phyloP scores from a whole-genome alignment of 1,140 invertebrate genomes.

The Galendromus occidentalis region DNA sequence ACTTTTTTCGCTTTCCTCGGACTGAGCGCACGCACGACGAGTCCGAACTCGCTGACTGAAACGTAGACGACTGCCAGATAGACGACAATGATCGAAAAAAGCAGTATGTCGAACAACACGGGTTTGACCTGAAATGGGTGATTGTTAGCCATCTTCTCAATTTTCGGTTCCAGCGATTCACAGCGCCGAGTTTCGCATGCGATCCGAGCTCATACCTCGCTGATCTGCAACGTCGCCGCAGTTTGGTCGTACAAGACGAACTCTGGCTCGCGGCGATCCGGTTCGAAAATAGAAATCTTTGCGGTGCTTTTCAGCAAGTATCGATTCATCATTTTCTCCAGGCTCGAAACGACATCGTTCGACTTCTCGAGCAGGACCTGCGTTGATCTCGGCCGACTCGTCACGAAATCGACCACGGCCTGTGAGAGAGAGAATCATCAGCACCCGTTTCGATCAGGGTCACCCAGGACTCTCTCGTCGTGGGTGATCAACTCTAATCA shows the following conservation, averaged over 20 bases:
- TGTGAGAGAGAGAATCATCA: neutral
- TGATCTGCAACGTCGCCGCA: neutral
- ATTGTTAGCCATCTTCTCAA: neutral
- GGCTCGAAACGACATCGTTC: neutral
- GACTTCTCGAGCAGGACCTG: neutral
- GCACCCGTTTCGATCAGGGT: neutral
- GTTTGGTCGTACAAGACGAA: neutral
- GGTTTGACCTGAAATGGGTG: neutral
- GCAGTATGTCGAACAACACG: neutral
- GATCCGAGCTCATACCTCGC: neutral
- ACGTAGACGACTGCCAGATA: neutral
- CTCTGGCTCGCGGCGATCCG: conserved; percentile 1
- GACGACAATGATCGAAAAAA: neutral
- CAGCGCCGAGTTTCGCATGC: neutral
- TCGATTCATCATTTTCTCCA: neutral
- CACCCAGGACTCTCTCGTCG: neutral
- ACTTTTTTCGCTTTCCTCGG: neutral
- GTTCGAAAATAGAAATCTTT: neutral
- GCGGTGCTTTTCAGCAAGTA: neutral
- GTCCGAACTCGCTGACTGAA: neutral
- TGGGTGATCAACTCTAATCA: neutral
- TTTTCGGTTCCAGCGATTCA: neutral
- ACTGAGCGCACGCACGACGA: neutral
- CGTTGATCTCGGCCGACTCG: neutral
- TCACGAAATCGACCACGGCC: neutral